phyloP scores from a whole-genome alignment of 2,888 invertebrate species.

The Euproctis similis region DNA sequence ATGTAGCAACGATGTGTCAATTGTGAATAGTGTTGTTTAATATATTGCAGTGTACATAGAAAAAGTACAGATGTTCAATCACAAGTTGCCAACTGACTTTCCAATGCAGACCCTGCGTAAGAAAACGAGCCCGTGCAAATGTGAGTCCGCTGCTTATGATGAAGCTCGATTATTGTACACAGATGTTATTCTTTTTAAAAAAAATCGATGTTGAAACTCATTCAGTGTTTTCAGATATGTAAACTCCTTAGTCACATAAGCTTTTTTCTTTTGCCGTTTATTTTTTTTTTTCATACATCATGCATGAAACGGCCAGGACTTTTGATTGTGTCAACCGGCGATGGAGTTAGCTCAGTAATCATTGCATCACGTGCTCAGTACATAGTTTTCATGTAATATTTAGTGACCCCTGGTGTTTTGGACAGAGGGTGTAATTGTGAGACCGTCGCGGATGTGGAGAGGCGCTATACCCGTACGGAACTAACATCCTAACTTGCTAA shows the following conservation, averaged over 20 bases:
- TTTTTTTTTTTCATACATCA: conserved; percentile 51
- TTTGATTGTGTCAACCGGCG: conserved; percentile 41
- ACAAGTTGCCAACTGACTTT: conserved; percentile 75
- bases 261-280: conserved; percentile 62
- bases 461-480: conserved; percentile 44
- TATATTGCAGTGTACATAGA: conserved; percentile 58
- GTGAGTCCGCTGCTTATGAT: conserved; percentile 82
- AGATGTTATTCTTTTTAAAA: no score
- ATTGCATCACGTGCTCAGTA: conserved; percentile 40
- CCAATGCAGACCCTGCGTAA: conserved; percentile 94
- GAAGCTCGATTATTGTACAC: no score
- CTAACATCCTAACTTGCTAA: conserved; percentile 54
- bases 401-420: conserved; percentile 64
- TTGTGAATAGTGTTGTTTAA: no score
- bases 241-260: conserved; percentile 48
- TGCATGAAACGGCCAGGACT: conserved; percentile 56
- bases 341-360: conserved; percentile 27
- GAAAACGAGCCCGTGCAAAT: conserved; percentile 95
- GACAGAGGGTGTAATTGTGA: conserved; percentile 67
- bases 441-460: conserved; percentile 43
- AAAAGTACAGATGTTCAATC: conserved; percentile 71
- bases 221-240: conserved; percentile 52
- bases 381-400: conserved; percentile 55
- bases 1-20: no score
- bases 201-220: no score